phyloP scores from a whole-genome alignment of 2,113 vertebrate genomes.

The Engystomops pustulosus region DNA sequence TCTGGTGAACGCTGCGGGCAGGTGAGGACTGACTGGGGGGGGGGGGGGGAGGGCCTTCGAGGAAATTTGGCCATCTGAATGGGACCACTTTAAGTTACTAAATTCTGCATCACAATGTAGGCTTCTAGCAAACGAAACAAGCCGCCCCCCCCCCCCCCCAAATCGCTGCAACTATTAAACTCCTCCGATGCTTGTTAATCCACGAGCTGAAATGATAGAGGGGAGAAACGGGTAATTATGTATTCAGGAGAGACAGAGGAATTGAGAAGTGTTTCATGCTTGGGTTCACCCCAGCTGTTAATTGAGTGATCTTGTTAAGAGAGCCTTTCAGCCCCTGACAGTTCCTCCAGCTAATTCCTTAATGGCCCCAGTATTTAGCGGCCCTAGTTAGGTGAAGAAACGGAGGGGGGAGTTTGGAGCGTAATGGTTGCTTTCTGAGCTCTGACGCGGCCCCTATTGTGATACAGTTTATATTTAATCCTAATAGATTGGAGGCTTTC shows the following conservation, averaged over 20 bases:
- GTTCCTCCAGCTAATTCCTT: conserved; percentile 59
- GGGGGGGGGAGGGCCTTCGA: conserved; percentile 14
- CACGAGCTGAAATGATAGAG: conserved; percentile 57
- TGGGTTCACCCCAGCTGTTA: conserved; percentile 62
- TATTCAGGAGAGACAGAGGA: conserved; percentile 58
- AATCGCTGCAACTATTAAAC: conserved; percentile 28
- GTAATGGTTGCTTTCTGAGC: conserved; percentile 55
- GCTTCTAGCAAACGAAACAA: conserved; percentile 1
- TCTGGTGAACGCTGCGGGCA: neutral
- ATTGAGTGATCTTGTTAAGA: conserved; percentile 65
- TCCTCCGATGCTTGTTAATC: conserved; percentile 53
- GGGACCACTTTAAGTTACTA: conserved; percentile 41
- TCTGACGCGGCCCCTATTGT: conserved; percentile 52
- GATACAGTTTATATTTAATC: conserved; percentile 59
- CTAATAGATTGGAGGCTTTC: conserved; percentile 39
- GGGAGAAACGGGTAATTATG: conserved; percentile 57
- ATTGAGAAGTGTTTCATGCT: conserved; percentile 60
- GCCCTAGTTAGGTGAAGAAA: conserved; percentile 57
- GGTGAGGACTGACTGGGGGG: conserved; percentile 41
- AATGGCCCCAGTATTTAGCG: conserved; percentile 60
- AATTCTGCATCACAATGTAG: conserved; percentile 47
- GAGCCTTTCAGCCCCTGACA: conserved; percentile 58
- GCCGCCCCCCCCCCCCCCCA: neutral
- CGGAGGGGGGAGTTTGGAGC: conserved; percentile 47
- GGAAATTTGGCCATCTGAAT: conserved; percentile 44